These are phyloP conservation scores for Gallirallus australis DNA, from an alignment of 2,797 vertebrate species.

Conservation along the genomic window DNA sequence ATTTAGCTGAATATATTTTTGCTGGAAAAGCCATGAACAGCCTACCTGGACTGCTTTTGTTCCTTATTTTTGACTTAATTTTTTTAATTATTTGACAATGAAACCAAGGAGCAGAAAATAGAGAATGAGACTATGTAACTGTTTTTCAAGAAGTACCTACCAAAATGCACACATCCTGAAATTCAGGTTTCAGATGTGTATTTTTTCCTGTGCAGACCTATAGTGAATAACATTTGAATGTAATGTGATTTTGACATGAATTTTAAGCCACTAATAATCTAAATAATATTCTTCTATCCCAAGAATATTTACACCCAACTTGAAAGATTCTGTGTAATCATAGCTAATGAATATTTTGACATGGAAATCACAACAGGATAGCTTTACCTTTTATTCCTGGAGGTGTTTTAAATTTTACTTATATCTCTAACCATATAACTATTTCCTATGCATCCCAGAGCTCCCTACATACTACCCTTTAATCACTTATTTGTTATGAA, in stretches of 20 bases:
- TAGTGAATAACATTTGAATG: background rate
- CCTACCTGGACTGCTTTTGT: background rate
- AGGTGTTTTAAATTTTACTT: background rate
- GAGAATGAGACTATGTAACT: background rate
- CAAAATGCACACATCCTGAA: background rate
- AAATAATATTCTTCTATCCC: background rate
- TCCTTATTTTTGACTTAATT: background rate
- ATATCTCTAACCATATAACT: background rate
- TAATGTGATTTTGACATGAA: background rate
- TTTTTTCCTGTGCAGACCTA: background rate
- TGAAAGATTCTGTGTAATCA: background rate
- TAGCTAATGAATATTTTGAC: background rate
- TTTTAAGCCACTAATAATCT: background rate
- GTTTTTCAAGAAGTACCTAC: background rate
- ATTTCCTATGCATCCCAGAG: background rate
- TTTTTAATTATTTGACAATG: background rate
- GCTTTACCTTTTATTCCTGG: background rate
- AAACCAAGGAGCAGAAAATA: background rate
- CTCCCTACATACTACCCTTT: background rate
- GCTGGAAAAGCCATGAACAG: background rate
- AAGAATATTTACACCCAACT: background rate
- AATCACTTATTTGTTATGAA: background rate
- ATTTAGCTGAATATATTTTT: background rate
- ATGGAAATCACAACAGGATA: background rate
- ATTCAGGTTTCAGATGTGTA: background rate